Percentiles rank a stretch among this genome's conserved stretches.
Conservation (phyloP, 2,797 vertebrate genomes). For the Sandelia bainsii region DNA sequence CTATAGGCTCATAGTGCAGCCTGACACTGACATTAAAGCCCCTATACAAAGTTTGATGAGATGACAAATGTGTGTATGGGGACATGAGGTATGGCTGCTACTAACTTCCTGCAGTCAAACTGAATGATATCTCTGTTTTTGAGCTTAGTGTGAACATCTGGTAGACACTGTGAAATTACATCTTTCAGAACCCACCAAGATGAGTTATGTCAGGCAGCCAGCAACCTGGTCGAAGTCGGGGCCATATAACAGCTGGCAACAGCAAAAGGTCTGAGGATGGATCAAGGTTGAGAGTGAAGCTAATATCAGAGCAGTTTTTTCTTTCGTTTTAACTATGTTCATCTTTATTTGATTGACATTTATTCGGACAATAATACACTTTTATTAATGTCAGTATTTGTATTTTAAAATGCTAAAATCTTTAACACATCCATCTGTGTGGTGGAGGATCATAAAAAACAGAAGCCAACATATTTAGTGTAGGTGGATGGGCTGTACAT, state of each 20-base stretch:
- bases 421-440: background rate
- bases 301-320: background rate
- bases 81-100: conserved; percentile 13
- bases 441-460: background rate
- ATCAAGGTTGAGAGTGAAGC: conserved; percentile 30
- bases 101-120: conserved; percentile 37
- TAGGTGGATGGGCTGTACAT: background rate
- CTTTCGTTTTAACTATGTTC: background rate
- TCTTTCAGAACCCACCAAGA: conserved; percentile 54
- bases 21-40: conserved; percentile 34
- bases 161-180: conserved; percentile 64
- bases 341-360: background rate
- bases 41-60: conserved; percentile 24
- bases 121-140: conserved; percentile 56
- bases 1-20: conserved; percentile 10
- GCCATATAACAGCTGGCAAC: conserved; percentile 62
- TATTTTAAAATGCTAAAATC: background rate
- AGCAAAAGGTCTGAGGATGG: conserved; percentile 6
- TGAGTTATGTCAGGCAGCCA: conserved; percentile 64
- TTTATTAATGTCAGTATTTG: background rate
- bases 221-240: conserved; percentile 52
- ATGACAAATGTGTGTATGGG: conserved; percentile 47
- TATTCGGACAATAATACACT: background rate
- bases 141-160: conserved; percentile 73
- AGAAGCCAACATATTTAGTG: background rate